Conservation (phyloP, 1,140 invertebrate species). For the Mizuhopecten yessoensis region DNA sequence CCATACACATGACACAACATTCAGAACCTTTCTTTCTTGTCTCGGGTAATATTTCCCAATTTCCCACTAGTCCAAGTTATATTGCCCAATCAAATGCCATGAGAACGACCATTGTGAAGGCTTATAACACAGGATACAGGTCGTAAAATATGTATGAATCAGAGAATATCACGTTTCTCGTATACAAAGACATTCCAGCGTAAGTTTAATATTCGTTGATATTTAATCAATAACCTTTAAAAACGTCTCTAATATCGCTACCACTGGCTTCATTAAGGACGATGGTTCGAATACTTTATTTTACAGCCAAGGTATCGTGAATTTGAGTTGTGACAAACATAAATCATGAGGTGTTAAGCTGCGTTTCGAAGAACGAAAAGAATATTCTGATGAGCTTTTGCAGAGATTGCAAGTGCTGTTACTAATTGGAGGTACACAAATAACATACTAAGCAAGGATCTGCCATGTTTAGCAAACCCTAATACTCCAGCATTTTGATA, state of each 20-base stretch:
- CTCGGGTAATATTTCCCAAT: no score
- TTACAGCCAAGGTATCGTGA: background rate
- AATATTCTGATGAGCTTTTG: no score
- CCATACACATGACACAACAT: no score
- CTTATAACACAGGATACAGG: background rate
- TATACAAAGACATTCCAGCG: background rate
- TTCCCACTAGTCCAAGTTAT: background rate
- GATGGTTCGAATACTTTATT: background rate
- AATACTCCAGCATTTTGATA: no score
- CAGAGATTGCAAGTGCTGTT: no score
- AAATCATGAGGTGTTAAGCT: no score
- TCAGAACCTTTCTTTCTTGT: no score
- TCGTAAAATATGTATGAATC: background rate
- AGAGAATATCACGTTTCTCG: background rate
- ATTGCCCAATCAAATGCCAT: background rate
- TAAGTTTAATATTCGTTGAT: background rate
- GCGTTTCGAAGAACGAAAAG: no score
- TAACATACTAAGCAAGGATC: no score
- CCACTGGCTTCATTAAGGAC: background rate
- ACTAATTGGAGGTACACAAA: no score
- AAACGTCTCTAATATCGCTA: no score
- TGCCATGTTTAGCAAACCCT: no score
- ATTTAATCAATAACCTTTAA: background rate
- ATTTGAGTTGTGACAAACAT: background rate
- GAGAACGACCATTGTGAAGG: background rate